Base-by-base conservation (phyloP, 2,113 vertebrate genomes). In the Microcebus jonahi region DNA sequence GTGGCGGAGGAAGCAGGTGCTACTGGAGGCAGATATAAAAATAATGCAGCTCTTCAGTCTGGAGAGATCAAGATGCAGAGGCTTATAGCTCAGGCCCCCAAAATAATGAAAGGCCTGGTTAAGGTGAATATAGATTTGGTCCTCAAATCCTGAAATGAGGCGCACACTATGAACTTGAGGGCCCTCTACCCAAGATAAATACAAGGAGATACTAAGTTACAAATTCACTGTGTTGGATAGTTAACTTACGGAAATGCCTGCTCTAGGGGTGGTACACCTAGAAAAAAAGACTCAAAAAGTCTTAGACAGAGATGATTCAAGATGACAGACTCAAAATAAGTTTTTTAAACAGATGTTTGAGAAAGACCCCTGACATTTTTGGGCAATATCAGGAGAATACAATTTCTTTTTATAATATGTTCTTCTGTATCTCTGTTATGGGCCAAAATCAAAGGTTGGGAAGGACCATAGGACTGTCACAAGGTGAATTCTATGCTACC, bases 1-100 rank as follows among this genome's bases (percentile, higher is more conserved):
- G 0, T 0, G n/a, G 20, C 8, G 0, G 5, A 50, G 68, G 17
- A 13, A 11, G 15, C 1, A 21, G 57, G 59, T 6, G 36, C 3
- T 5, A 23, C 45, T 12, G 27, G 15, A 1, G 29, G 34, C 3
- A 77, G 11, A 36, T 5, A 10, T 2, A 25, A 31, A 85, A 25
- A 11, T 10, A 59, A n/a, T 8, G 63, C 34, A 42, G 12, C 73
- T 42, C 70, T 88, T 68, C 25, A 36, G 20, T 55, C 8, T 87
- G 55, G 53, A 31, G 45, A 81, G 53, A 76, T 53, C 59, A n/a
- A 29, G 31, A 57, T 1, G 42, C 45, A 23, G n/a, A 79, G n/a
- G 11, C 73, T 79, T 80, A 55, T 10, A 84, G 34, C 14, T 83
- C 57, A 63, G 25, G 86, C 39, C 53, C 23, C 61, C 81, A 57